Base-by-base conservation (phyloP, 2,797 vertebrate species). In the Phoeniculus purpureus region DNA sequence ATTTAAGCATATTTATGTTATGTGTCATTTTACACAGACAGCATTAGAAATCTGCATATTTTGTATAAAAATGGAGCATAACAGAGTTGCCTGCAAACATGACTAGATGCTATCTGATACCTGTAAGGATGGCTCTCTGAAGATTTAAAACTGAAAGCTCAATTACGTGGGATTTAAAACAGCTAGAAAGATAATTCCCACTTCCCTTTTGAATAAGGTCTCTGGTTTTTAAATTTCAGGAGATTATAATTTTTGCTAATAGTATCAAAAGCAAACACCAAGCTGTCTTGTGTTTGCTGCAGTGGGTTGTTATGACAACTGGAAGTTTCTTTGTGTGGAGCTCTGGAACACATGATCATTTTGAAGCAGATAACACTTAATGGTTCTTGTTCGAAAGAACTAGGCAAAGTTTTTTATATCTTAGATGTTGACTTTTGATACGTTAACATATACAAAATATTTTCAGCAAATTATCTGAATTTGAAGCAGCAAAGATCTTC, bases 241-340 rank as follows among this genome's bases (percentile, higher is more conserved):
- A 82, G 26, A 56, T 47, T 78, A 86, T 64, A 83, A 78, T 81
- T 91, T 89, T 75, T 95, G 45, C 34, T 87, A 89, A 93, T 91
- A 73, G 50, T 78, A 64, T 68, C 40, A 66, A 90, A 85, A 86
- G n/a, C 26, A 85, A 95, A 93, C 64, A 43, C 25, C 43, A 93
- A 89, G 66, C 51, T 85, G 29, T 73, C 62, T 72, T 58, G 29
- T 61, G 32, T 65, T 51, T 85, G 50, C 87, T 87, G 87, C 73
- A 95, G 67, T 18, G 85, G 88, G 95, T 97, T 97, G 96, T 97
- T 97, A 96, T 97, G 96, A 97, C 96, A 96, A 97, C 95, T 78
- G 76, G 79, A 96, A 97, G 88, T 96, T 95, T 96, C 92, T 94
- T 94, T 86, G 65, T 82, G 70, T 84, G 91, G 66, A 76, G 70